Conservation (phyloP, 2,113 vertebrate genomes). For the Coptodon bakossiorum region DNA sequence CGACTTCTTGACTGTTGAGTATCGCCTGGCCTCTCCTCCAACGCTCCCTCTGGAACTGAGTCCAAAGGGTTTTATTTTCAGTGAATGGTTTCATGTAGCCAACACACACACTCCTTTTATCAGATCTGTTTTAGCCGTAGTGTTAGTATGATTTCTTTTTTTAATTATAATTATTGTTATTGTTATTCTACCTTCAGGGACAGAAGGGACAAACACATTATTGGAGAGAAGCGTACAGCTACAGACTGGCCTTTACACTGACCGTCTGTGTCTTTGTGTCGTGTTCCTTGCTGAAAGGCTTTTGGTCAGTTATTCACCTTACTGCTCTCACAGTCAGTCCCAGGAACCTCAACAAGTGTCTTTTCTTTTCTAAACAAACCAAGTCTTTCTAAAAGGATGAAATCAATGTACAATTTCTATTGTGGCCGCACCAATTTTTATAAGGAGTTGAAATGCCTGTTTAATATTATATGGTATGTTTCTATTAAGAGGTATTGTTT, state of each 20-base stretch:
- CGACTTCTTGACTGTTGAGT: slow-evolving; percentile 1
- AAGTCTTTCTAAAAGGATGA: slow-evolving; percentile 57
- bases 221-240: not conserved
- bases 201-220: not conserved
- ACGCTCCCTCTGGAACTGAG: not conserved
- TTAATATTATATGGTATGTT: slow-evolving; percentile 50
- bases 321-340: slow-evolving; percentile 12
- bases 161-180: not conserved
- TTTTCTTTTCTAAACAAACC: slow-evolving; percentile 50
- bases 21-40: slow-evolving; percentile 3
- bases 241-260: slow-evolving; percentile 16
- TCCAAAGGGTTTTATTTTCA: slow-evolving; percentile 25
- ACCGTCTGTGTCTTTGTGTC: slow-evolving; percentile 21
- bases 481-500: slow-evolving; percentile 19
- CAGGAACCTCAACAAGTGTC: slow-evolving; percentile 66
- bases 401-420: slow-evolving; percentile 57
- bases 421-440: slow-evolving; percentile 57
- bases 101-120: slow-evolving; percentile 16
- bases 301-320: slow-evolving; percentile 9
- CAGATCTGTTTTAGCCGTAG: slow-evolving; percentile 4
- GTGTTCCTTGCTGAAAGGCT: slow-evolving; percentile 8
- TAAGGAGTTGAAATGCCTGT: slow-evolving; percentile 59
- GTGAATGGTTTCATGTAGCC: slow-evolving; percentile 50
- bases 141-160: not conserved
- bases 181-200: slow-evolving; percentile 52